Conservation (phyloP, 1,140 invertebrate species). For the Anastrepha obliqua region DNA sequence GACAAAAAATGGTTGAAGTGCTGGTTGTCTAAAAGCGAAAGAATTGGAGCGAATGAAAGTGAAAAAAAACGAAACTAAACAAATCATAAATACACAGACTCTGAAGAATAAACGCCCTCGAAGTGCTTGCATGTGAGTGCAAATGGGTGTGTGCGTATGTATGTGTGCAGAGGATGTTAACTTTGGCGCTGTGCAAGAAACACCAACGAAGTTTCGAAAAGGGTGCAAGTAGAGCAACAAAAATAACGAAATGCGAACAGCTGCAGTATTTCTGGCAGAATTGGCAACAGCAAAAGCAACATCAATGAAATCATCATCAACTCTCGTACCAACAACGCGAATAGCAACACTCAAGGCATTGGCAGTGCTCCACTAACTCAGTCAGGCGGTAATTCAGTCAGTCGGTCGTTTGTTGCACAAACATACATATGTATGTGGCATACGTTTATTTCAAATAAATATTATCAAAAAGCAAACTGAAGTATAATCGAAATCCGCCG, state of each 20-base stretch:
- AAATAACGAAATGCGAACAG: not conserved
- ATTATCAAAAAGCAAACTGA: not conserved
- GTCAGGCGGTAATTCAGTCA: not conserved
- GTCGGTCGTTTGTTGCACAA: not conserved
- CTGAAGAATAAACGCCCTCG: not conserved
- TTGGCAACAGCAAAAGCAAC: not conserved
- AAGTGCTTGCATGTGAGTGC: not conserved
- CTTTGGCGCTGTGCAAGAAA: not conserved
- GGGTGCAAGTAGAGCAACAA: not conserved
- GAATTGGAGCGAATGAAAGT: constrained; percentile 1
- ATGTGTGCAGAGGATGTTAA: not conserved
- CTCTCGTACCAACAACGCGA: not conserved
- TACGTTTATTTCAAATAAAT: no score
- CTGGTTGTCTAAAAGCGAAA: not conserved
- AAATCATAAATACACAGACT: not conserved
- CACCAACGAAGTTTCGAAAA: not conserved
- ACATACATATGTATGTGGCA: not conserved
- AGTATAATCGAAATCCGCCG: not conserved
- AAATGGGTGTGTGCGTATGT: not conserved
- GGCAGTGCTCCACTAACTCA: not conserved
- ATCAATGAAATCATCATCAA: not conserved
- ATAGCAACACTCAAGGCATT: not conserved
- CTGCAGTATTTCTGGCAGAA: not conserved
- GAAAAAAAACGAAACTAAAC: not conserved
- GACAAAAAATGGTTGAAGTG: constrained; percentile 7